Evolutionary conservation across 2,888 invertebrate genomes (phyloP), one percentile per base, ranked within the genome.

Genomic region (Spicauda simplicius): DNA sequence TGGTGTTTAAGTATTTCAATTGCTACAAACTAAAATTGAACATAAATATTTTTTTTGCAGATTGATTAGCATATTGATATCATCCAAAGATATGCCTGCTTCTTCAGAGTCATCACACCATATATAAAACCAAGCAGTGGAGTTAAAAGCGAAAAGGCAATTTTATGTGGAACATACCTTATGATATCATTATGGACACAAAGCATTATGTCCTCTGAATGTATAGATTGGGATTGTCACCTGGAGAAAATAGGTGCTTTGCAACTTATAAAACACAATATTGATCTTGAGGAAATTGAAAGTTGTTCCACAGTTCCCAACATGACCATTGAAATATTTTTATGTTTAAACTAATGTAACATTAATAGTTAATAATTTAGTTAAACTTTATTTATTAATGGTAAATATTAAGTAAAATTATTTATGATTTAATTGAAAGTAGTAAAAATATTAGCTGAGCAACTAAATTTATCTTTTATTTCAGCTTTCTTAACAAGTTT

Each of bases 181-280:
- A n/a, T n/a, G n/a, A n/a, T n/a, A n/a, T n/a, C n/a, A n/a, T n/a
- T n/a, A n/a, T n/a, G n/a, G n/a, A n/a, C n/a, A n/a, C n/a, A n/a
- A 97, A 98, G 83, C 95, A 97, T 83, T 98, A 99, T 88, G 96
- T 99, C 0, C 92, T 99, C 70, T 99, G 97, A 95, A 96, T 98
- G 11, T 93, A n/a, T 95, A 98, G 12, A 95, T 95, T 18, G 95
- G 94, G 19, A 94, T 98, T n/a, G n/a, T n/a, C n/a, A 71, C 97
- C 99, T 3, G 99, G 99, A 1, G 96, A 95, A 80, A 96, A 0
- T 97, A 97, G 79, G 95, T 95, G 0, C 94, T 96, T 77, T 96
- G 97, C 63, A 96, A 97, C 75, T 94, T 99, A 70, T n/a, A n/a
- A 5, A 25, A 25, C 25, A 25, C 25, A 25, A 5, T 97, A 95